Evolutionary conservation across 2,797 vertebrate species (phyloP).

Genomic region (Falco rusticolus): DNA sequence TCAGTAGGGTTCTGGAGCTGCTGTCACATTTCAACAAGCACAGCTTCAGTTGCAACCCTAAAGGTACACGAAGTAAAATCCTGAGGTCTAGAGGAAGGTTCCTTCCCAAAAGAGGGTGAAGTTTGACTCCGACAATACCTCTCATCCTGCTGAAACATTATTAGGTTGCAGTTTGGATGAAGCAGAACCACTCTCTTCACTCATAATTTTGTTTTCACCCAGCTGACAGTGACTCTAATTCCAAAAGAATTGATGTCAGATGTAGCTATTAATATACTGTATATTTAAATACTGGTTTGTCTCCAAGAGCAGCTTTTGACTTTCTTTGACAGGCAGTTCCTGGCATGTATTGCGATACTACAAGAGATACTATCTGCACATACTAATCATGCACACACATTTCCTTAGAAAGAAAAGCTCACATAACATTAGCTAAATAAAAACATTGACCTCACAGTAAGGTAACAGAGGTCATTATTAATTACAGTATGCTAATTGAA

Average conservation of each 20-base stretch:
- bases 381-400: neutral
- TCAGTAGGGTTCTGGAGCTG: neutral
- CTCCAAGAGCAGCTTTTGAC: constrained; percentile 26
- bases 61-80: neutral
- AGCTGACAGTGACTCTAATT: constrained; percentile 28
- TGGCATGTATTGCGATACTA: neutral
- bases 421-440: neutral
- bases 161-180: neutral
- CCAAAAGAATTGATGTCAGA: neutral
- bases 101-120: neutral
- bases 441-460: neutral
- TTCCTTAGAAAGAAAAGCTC: constrained; percentile 1
- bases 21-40: neutral
- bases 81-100: neutral
- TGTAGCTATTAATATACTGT: constrained; percentile 18
- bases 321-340: neutral
- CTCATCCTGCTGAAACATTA: neutral
- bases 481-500: constrained; percentile 17
- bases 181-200: neutral
- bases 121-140: neutral
- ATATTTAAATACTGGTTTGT: constrained; percentile 23
- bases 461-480: neutral
- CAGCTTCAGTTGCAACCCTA: neutral
- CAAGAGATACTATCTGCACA: neutral
- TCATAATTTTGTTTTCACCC: neutral